Conservation (phyloP, 2,797 vertebrate species). For the Agapornis canus region DNA sequence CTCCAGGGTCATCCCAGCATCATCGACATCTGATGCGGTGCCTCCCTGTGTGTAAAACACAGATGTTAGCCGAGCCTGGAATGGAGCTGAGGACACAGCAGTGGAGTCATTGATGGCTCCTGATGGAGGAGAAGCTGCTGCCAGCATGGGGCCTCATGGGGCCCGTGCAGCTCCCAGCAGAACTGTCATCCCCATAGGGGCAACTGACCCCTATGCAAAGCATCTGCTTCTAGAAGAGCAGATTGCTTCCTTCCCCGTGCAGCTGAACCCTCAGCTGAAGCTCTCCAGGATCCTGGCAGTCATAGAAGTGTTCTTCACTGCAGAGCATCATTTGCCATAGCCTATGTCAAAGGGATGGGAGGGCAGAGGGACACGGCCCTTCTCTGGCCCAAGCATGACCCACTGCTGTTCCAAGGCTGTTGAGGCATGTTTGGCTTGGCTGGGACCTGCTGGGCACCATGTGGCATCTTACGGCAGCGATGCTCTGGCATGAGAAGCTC, state of each 20-base stretch:
- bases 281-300: slow-evolving; percentile 9
- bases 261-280: not conserved
- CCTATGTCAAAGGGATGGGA: not conserved
- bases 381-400: fast-evolving
- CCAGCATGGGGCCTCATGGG: fast-evolving
- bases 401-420: fast-evolving
- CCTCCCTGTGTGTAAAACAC: not conserved
- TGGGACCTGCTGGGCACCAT: slow-evolving; percentile 38
- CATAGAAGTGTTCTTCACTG: not conserved
- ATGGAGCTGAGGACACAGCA: not conserved
- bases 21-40: fast-evolving
- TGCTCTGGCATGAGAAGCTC: not conserved
- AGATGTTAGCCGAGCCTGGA: not conserved
- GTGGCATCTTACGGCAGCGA: not conserved
- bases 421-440: not conserved
- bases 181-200: not conserved
- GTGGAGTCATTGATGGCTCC: not conserved
- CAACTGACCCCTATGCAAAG: not conserved
- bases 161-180: not conserved
- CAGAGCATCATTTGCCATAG: not conserved
- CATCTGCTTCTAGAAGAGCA: not conserved
- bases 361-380: not conserved
- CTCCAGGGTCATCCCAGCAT: not conserved
- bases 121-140: not conserved
- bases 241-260: not conserved